Conservation (phyloP, 2,113 vertebrate species). For the Cebidichthys violaceus region DNA sequence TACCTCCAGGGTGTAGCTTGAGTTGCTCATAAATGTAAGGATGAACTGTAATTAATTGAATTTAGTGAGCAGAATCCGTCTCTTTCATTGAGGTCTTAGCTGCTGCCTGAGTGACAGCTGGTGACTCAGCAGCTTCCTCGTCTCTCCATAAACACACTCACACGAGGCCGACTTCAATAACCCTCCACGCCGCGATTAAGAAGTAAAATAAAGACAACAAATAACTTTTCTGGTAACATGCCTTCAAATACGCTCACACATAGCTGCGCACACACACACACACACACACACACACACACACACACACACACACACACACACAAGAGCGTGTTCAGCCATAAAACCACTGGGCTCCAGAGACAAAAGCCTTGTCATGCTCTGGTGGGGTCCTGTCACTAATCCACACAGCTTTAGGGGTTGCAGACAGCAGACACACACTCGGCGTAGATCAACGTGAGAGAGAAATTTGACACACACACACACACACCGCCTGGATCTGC, state of each 20-base stretch:
- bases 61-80: not conserved
- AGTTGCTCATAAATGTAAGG: not conserved
- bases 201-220: slow-evolving; percentile 72
- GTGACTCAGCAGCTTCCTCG: slow-evolving; percentile 24
- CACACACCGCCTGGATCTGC: slow-evolving; percentile 55
- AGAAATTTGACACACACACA: slow-evolving; percentile 71
- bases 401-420: slow-evolving; percentile 78
- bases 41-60: not conserved
- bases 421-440: slow-evolving; percentile 76
- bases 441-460: slow-evolving; percentile 44
- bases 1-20: not conserved
- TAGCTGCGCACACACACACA: slow-evolving; percentile 16
- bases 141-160: slow-evolving; percentile 11
- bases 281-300: slow-evolving; percentile 25
- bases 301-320: slow-evolving; percentile 31
- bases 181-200: slow-evolving; percentile 38
- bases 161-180: not conserved
- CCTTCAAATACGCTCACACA: slow-evolving; percentile 35
- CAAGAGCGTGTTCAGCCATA: slow-evolving; percentile 59
- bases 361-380: slow-evolving; percentile 84
- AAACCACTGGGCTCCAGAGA: slow-evolving; percentile 82
- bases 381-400: slow-evolving; percentile 83
- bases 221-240: slow-evolving; percentile 54
- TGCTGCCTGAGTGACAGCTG: not conserved
- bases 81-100: slow-evolving; percentile 7